Base-by-base conservation (phyloP, 2,888 invertebrate species). In the Nomada lathburiana region DNA sequence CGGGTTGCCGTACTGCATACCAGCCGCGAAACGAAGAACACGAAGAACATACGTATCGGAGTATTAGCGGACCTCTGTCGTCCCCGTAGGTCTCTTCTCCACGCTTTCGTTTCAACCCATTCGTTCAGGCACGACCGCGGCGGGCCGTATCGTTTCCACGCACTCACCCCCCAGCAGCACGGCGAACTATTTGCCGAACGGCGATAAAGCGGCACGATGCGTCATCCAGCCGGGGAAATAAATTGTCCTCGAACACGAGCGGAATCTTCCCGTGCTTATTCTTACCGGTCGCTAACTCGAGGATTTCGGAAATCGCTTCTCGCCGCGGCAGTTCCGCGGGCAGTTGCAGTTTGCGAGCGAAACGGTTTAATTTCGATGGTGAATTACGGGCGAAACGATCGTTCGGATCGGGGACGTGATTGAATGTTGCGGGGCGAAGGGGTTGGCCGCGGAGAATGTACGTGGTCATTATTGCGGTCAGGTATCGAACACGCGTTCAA, bases 41-140 rank as follows among this genome's bases (percentile, higher is more conserved):
- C 84, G 86, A 83, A 87, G 91, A 91, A 93, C 94, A 94, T 94
- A 94, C 93, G 92, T 93, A 94, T 93, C 88, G 92, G 85, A 78
- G 90, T 90, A 93, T 94, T 94, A 94, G 86, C 92, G 89, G 90
- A 89, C 84, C 81, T 84, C 71, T 86, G 83, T 88, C 86, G 82
- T 86, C 74, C 77, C 80, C 70, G 71, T 29, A 68, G 65, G 57
- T 75, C 69, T 73, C 81, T 72, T 84, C 82, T 73, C 65, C 80
- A 68, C 85, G 73, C 77, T 59, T 67, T 64, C 76, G 64, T 68
- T 83, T 84, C 88, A 86, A 88, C 84, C 88, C 88, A 86, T 86
- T 84, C 86, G 82, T 70, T 23, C 55, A 52, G 73, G 67, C 63
- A 67, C 76, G 67, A 71, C 65, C 84, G 68, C 78, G 64, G 79